These are phyloP conservation scores for Astur gentilis DNA, from an alignment of 2,113 vertebrate genomes.

Conservation along the genomic window DNA sequence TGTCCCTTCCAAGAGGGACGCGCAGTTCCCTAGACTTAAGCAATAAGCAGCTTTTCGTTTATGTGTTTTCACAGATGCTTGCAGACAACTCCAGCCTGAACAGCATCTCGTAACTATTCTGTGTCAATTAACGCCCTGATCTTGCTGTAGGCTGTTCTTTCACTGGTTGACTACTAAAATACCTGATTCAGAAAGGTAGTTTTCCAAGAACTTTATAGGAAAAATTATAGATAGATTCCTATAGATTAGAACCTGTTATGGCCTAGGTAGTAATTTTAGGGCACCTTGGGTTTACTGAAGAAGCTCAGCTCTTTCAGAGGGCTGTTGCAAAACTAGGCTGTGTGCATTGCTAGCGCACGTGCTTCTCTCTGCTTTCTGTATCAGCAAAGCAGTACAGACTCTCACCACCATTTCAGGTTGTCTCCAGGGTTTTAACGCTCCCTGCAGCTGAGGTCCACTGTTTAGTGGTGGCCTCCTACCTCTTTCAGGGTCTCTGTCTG, in stretches of 20 bases:
- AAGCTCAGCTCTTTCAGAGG: neutral
- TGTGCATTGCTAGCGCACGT: neutral
- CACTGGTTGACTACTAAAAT: neutral
- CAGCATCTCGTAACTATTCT: fast-evolving
- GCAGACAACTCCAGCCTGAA: neutral
- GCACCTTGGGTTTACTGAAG: neutral
- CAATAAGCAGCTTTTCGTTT: neutral
- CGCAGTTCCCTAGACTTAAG: neutral
- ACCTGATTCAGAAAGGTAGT: neutral
- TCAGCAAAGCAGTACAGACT: neutral
- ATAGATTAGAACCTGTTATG: neutral
- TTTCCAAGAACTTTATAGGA: neutral
- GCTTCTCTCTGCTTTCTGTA: neutral
- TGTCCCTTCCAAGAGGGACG: neutral
- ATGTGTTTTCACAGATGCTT: neutral
- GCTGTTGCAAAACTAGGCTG: neutral
- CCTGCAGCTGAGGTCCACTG: neutral
- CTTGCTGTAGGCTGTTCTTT: neutral
- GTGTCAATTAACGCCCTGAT: neutral
- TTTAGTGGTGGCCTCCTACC: neutral
- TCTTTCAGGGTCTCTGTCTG: neutral
- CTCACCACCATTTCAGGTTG: neutral
- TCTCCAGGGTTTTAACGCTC: neutral
- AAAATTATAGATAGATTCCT: neutral
- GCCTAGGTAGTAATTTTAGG: neutral